Base-by-base conservation (phyloP, 2,888 invertebrate species). In the Tenthredo notha region DNA sequence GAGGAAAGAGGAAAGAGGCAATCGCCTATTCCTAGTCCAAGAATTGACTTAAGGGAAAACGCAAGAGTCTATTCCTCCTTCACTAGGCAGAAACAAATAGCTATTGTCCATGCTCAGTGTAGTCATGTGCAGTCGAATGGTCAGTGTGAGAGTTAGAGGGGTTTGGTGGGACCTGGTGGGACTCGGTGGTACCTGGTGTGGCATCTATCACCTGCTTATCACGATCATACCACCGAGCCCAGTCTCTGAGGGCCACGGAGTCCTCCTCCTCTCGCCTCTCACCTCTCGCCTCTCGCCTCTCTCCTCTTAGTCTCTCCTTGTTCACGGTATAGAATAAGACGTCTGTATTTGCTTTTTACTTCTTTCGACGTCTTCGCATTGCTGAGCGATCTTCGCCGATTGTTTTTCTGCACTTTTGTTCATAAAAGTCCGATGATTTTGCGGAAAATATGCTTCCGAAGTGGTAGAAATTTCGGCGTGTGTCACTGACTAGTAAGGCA, bases 131-230 rank as follows among this genome's bases (percentile, higher is more conserved):
- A 77, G 54, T 33, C 50, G 61, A 65, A 15, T 61, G 80, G 80
- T 80, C 37, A 50, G 61, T 80, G 10, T 25, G 50, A 25, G 77
- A 33, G 54, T 61, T 58, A 12, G 67, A 29, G 47, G 47, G 83
- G 65, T 43, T 33, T 67, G 87, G 67, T 88, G 86, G 88, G 91
- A 87, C 88, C 90, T 90, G 90, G 90, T 54, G 50, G 77, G 58
- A 21, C 40, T 65, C 91, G 89, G 90, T 91, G 91, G 91, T 90
- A 89, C 91, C 91, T 92, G 89, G 89, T 91, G 91, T 90, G 90
- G 92, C 92, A 93, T 93, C 92, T 93, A 93, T 93, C 93, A 93
- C 93, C 92, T 92, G 93, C 93, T 93, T 93, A 93, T 93, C 93
- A 93, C 91, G 93, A 93, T 93, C 92, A 93, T 93, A 92, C 93